Base-by-base conservation (phyloP, 2,888 invertebrate species). In the Labia minor region DNA sequence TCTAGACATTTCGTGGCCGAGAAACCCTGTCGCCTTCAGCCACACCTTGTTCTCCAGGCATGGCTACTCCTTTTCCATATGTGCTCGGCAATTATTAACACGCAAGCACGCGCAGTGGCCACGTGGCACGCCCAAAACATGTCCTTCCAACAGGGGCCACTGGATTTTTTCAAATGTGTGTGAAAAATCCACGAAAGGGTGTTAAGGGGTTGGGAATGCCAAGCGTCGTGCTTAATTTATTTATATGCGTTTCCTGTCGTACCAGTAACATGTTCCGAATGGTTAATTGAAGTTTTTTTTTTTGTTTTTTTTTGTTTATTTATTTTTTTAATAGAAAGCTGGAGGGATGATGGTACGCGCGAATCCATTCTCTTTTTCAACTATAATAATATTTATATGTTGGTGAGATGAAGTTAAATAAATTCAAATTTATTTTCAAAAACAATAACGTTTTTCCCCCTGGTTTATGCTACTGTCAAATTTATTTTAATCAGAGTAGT, bases 61-160 rank as follows among this genome's bases (percentile, higher is more conserved):
- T n/a, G n/a, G n/a, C n/a, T n/a, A n/a, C n/a, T 33, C 33, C 33
- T 33, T 33, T 33, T 33, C 33, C 33, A 33, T 11, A 33, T 33
- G 33, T 33, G 33, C 33, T 33, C 33, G 33, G 49, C 49, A 49
- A 49, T 49, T 49, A 49, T 49, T 49, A 49, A 49, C 49, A 49
- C 49, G 49, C 49, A 49, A 16, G 49, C 49, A 49, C 49, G 49
- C 49, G 49, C 16, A 2, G n/a, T 11, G 14, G 49, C 3, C 49
- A 49, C 49, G 49, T 49, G 49, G 49, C 49, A 49, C 49, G 49
- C 49, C 49, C 49, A n/a, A 49, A 49, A 49, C 49, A 49, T 49
- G 49, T 49, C 49, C 49, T 49, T 26, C 8, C n/a, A n/a, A n/a
- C n/a, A n/a, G 33, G 33, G 33, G 11, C 33, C 11, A 11, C n/a